phyloP scores from a whole-genome alignment of 2,888 invertebrate species.

The Ommatoiulus sabulosus region DNA sequence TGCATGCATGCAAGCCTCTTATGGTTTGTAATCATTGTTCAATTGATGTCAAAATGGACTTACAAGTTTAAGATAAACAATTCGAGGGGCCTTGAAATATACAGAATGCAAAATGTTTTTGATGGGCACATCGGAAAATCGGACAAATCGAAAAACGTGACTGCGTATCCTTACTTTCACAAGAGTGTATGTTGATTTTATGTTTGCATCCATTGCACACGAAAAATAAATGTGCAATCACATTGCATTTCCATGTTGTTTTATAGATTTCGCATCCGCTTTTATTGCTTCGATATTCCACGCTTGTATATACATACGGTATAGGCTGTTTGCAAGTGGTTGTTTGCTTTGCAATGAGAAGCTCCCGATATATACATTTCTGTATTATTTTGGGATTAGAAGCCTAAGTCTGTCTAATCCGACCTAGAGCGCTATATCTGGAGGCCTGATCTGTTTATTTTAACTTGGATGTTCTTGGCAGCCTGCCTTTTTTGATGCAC shows the following conservation, averaged over 20 bases:
- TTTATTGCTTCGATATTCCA: not conserved
- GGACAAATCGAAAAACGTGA: not conserved
- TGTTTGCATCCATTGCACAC: not conserved
- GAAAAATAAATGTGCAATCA: not conserved
- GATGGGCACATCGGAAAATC: not conserved
- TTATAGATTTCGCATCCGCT: not conserved
- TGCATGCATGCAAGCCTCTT: too few species aligned
- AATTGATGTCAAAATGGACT: too few species aligned
- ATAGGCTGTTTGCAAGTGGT: constrained; percentile 1
- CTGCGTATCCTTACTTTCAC: not conserved
- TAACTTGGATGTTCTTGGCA: constrained; percentile 9
- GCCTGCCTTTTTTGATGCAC: constrained; percentile 18
- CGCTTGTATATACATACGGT: too few species aligned
- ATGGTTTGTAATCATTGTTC: too few species aligned
- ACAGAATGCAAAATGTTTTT: too few species aligned
- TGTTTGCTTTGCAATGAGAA: constrained; percentile 19
- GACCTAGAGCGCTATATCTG: constrained; percentile 19
- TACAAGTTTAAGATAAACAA: too few species aligned
- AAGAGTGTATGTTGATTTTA: not conserved
- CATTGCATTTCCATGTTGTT: not conserved
- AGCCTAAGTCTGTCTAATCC: constrained; percentile 19
- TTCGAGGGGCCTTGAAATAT: too few species aligned
- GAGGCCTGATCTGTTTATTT: constrained; percentile 9
- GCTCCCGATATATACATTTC: not conserved
- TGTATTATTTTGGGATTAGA: constrained; percentile 12